Evolutionary conservation across 2,113 vertebrate species (phyloP), one percentile per base, ranked within the genome.

Genomic region (Glaucidium brasilianum): DNA sequence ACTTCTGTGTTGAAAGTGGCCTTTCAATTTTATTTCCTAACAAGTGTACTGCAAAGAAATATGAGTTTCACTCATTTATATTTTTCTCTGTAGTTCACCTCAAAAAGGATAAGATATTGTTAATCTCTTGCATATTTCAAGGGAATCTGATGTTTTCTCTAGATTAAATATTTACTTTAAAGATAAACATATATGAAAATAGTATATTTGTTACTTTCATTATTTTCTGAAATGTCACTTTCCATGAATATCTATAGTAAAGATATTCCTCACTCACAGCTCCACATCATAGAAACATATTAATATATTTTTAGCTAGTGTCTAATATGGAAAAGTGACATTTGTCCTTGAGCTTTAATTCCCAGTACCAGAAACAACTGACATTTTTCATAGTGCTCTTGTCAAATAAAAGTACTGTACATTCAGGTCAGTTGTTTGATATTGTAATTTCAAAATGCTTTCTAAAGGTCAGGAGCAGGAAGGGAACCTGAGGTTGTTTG

Each of bases 381-480:
- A 88, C 23, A 13, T 32, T 88, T 90, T 93, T 91, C 34, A n/a
- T 86, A 50, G 68, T 59, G 75, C 72, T 67, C 20, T 7, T 89
- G 76, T 92, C 92, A 89, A 81, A 86, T 67, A 47, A 83, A 90
- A 78, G 29, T 9, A n/a, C 76, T 89, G 85, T 63, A 91, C 79
- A 39, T 93, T 80, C 83, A 64, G 60, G 87, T 92, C 64, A 60
- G 56, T 80, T 85, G 92, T 55, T 90, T 85, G 76, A 94, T 86
- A 43, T 2, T 84, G 64, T 89, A 78, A 88, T 89, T 91, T 84
- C 56, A 68, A 87, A 94, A 86, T 64, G 43, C 29, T 72, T 95
- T 83, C 25, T 91, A 58, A 96, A 95, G 90, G 91, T 92, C 94
- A 89, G 91, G 64, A 89, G 60, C 72, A 91, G 85, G 80, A 94